phyloP scores from a whole-genome alignment of 2,113 vertebrate genomes.

The Uropsilus gracilis region DNA sequence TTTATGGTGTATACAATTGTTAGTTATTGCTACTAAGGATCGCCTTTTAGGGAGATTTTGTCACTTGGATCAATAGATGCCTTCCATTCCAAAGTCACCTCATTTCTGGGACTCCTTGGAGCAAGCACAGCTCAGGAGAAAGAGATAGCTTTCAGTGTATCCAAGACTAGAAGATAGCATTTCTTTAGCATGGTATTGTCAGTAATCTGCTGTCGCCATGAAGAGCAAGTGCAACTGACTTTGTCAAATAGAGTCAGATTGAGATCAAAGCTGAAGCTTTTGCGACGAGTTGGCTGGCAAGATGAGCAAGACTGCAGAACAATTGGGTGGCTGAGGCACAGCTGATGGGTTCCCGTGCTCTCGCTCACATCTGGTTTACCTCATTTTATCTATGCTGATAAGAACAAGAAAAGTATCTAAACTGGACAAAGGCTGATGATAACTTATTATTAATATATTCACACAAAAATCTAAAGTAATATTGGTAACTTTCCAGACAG shows the following conservation, averaged over 20 bases:
- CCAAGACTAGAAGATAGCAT: conserved; percentile 50
- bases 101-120: conserved; percentile 30
- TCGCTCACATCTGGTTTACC: conserved; percentile 68
- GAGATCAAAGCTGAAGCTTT: conserved; percentile 73
- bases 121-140: not conserved
- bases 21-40: not conserved
- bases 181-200: conserved; percentile 63
- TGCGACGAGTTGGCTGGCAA: not conserved
- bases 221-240: conserved; percentile 60
- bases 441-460: conserved; percentile 42
- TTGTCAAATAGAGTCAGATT: conserved; percentile 71
- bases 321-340: conserved; percentile 67
- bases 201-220: conserved; percentile 64
- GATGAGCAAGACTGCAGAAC: not conserved
- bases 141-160: conserved; percentile 35
- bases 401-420: conserved; percentile 75
- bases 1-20: not conserved
- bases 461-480: conserved; percentile 5
- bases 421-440: conserved; percentile 79
- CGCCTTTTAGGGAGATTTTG: not conserved
- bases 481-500: not conserved
- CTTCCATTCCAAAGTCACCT: conserved; percentile 45
- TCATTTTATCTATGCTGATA: conserved; percentile 80
- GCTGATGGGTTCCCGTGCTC: conserved; percentile 53
- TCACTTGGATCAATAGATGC: not conserved